Evolutionary conservation across 2,797 vertebrate genomes (phyloP).

Genomic region (Spatula versicolor): DNA sequence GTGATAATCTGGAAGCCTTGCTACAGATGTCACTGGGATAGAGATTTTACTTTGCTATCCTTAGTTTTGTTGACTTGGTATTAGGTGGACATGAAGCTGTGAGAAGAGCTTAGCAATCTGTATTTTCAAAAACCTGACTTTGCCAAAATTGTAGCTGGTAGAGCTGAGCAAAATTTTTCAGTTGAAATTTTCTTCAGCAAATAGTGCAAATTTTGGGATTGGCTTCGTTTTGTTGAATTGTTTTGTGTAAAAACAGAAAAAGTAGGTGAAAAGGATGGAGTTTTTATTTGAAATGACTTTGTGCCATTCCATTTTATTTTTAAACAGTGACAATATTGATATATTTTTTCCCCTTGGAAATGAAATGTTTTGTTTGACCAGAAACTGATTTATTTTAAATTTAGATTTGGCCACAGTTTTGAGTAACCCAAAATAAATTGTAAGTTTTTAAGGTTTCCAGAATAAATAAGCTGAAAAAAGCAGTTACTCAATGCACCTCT

Average conservation of each 20-base stretch:
- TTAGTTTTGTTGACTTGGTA: not conserved
- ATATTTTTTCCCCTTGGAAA: not conserved
- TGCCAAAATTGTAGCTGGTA: not conserved
- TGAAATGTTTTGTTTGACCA: not conserved
- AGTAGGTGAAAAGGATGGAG: not conserved
- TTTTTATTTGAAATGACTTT: not conserved
- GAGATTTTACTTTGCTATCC: not conserved
- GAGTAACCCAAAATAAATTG: not conserved
- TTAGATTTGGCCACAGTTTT: not conserved
- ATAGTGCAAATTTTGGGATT: not conserved
- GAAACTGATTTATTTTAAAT: not conserved
- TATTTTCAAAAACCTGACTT: not conserved
- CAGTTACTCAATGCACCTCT: not conserved
- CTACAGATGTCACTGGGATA: not conserved
- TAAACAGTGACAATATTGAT: not conserved
- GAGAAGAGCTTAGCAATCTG: not conserved
- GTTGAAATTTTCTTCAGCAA: not conserved
- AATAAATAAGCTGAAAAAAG: constrained; percentile 29
- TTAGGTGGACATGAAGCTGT: not conserved
- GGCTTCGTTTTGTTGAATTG: not conserved
- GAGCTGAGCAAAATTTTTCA: not conserved
- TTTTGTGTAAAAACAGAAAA: not conserved
- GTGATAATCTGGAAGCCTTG: not conserved
- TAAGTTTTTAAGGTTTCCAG: not conserved
- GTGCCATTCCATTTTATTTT: not conserved